Evolutionary conservation across 2,113 vertebrate species (phyloP), one percentile per base, ranked within the genome.

Genomic region (Taurulus bubalis): DNA sequence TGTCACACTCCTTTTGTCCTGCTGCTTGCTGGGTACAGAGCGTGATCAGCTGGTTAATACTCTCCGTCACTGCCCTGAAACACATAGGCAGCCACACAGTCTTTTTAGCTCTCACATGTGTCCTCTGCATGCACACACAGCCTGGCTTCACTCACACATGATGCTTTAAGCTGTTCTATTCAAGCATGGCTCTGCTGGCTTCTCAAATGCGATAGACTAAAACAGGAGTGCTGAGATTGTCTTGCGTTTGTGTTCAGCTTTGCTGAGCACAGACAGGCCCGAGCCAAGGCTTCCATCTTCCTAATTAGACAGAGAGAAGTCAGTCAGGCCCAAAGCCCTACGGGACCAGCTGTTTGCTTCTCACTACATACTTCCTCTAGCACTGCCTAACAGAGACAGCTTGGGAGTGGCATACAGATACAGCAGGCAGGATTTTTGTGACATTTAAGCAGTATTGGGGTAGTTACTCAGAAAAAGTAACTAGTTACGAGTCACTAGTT

Each of bases 1-100:
- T 99, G 89, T 99, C 98, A 91, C 98, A 99, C 90, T 99, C 98
- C 90, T 97, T 99, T 94, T 99, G 98, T 75, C 98, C 98, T 0
- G 98, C 98, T 45, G 98, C 98, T 90, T 99, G 98, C 82, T 99
- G 98, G n/a, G 98, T 99, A 66, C 98, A 99, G 90, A 99, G 91
- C 0, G 97, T 99, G 94, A 99, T 99, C 79, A 99, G 96, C 90
- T 99, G 98, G 90, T 99, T 99, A 93, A 99, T 99, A 84, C 98
- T 99, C 93, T 99, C 98, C 0, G 98, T 99, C 91, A 99, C 98
- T n/a, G 98, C 97, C 94, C 98, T 99, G 93, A 38, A 93, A 95
- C 66, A 89, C 79, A 91, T 63, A 69, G 76, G 76, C 49, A 83
- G n/a, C 28, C 38, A 55, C 59, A 85, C 71, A 87, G 65, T 26